phyloP scores from a whole-genome alignment of 2,797 vertebrate genomes.

The Alfaro cultratus region DNA sequence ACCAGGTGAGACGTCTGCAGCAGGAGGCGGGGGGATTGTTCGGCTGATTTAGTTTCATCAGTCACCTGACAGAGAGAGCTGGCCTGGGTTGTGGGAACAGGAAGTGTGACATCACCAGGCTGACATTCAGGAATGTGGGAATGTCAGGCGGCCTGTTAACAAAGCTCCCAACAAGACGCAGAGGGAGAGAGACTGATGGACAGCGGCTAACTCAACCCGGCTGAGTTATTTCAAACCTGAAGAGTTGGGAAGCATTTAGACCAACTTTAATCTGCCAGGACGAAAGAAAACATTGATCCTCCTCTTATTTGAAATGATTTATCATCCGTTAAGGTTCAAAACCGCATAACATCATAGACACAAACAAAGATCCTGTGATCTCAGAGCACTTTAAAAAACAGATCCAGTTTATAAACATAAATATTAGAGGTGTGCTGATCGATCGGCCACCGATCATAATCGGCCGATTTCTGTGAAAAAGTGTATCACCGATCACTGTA shows the following conservation, averaged over 20 bases:
- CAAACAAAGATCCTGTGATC: neutral
- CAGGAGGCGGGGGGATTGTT: slow-evolving; percentile 6
- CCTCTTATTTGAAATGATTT: neutral
- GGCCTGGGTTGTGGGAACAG: slow-evolving; percentile 70
- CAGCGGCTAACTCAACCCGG: slow-evolving; percentile 35
- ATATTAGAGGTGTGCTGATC: too few species aligned
- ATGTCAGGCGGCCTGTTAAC: slow-evolving; percentile 70
- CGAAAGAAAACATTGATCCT: neutral
- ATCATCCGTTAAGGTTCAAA: neutral
- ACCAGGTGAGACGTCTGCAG: slow-evolving; percentile 19
- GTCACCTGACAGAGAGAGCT: slow-evolving; percentile 68
- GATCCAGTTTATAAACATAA: neutral
- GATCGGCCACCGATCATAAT: too few species aligned
- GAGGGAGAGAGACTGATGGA: slow-evolving; percentile 34
- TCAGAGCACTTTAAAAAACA: neutral
- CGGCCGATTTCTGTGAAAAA: too few species aligned
- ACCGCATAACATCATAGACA: too few species aligned
- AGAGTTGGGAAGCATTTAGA: slow-evolving; percentile 9
- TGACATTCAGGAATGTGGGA: slow-evolving; percentile 81
- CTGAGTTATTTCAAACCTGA: slow-evolving; percentile 24
- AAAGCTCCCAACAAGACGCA: slow-evolving; percentile 47
- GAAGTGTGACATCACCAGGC: slow-evolving; percentile 80
- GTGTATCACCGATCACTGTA: too few species aligned
- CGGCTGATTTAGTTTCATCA: slow-evolving; percentile 54
- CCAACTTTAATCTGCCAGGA: neutral